A percentile compares a stretch with the other conserved stretches of the same genome.
Evolutionary conservation across 1,140 invertebrate species (phyloP).

Genomic region (Tribolium castaneum): DNA sequence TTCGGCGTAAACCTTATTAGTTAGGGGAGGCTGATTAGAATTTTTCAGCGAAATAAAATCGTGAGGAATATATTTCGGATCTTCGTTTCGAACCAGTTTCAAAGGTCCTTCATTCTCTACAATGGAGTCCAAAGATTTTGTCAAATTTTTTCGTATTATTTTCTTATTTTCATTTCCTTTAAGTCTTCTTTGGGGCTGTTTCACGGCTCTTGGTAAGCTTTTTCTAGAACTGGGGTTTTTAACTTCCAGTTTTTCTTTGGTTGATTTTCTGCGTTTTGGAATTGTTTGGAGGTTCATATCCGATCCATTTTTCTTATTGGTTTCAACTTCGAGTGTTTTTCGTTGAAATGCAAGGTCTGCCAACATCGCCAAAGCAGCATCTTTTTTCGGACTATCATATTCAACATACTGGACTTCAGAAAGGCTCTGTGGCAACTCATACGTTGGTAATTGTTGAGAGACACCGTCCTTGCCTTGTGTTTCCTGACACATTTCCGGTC

Average conservation of each 20-base stretch:
- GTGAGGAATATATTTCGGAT: slow-evolving; percentile 10
- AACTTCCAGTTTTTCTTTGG: slow-evolving; percentile 4
- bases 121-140: background rate
- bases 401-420: slow-evolving; percentile 23
- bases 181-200: background rate
- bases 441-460: background rate
- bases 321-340: background rate
- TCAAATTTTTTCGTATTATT: background rate
- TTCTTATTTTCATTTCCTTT: background rate
- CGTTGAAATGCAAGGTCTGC: background rate
- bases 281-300: background rate
- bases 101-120: background rate
- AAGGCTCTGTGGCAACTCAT: background rate
- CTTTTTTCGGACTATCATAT: background rate
- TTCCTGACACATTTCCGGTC: background rate
- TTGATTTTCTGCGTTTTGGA: slow-evolving; percentile 7
- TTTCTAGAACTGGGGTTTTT: background rate
- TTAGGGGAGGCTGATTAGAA: background rate
- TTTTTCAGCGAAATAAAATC: slow-evolving; percentile 26
- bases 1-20: slow-evolving; percentile 30
- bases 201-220: background rate
- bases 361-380: background rate
- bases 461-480: background rate
- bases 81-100: background rate
- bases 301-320: background rate